Base-by-base conservation (phyloP, 2,797 vertebrate genomes). In the Phoebastria nigripes region DNA sequence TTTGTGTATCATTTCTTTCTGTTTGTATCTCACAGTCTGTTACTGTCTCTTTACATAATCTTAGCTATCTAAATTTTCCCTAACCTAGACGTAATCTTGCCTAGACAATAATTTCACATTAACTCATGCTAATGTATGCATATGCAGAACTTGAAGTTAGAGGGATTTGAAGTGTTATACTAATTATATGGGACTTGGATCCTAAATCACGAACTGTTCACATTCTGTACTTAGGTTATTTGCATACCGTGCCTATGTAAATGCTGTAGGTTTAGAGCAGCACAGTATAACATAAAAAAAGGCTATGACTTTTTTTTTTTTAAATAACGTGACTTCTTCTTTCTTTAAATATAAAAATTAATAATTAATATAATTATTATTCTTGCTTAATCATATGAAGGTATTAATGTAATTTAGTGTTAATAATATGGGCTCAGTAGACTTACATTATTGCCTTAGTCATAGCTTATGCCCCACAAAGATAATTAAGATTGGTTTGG, bases 61-160 rank as follows among this genome's bases (percentile, higher is more conserved):
- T 87, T 76, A 89, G 9, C 37, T 74, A 52, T 19, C 39, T 80
- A 66, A 87, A 66, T 92, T 94, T 93, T 92, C 16, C 39, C 41
- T 91, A 86, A 70, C 37, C 33, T 89, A 67, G 20, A 42, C 52
- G 11, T 71, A 88, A 63, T 78, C 91, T 84, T 90, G n/a, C 41
- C 44, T 70, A 88, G 69, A 88, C 39, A 93, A 87, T 78, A 52
- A 71, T 73, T 91, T 94, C 35, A 66, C 51, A 88, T 94, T 91
- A 95, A 88, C 47, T 94, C 51, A 87, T 79, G 62, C 15, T 96
- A 96, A 97, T 91, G 14, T 93, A 95, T 97, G 91, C 96, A 65
- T 55, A 87, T 46, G 46, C 95, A 96, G 89, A 90, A 70, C 65
- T 94, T 92, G 87, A 95, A 93, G 76, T 82, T 87, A 96, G 89